A percentile compares a stretch with the other conserved stretches of the same genome.
Conservation (phyloP, 2,113 vertebrate species). For the Choloepus hoffmanni region DNA sequence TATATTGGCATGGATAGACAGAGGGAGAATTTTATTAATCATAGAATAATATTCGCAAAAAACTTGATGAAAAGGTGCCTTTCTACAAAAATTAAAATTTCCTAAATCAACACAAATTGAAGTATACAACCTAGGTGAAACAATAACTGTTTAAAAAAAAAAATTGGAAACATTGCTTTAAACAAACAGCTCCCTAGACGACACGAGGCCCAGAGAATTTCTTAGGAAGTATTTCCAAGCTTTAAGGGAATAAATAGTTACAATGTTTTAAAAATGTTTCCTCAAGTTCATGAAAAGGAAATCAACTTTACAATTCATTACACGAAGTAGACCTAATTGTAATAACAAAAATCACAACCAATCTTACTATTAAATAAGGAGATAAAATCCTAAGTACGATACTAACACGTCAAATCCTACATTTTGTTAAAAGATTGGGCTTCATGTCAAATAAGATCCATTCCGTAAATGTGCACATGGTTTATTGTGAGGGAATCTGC, state of each 20-base stretch:
- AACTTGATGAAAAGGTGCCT: neutral
- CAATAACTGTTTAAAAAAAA: neutral
- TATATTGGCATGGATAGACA: neutral
- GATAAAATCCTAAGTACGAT: neutral
- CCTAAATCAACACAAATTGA: neutral
- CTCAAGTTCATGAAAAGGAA: neutral
- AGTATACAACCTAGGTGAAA: neutral
- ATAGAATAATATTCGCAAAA: neutral
- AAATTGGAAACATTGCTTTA: neutral
- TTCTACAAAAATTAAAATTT: neutral
- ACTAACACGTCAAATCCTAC: neutral
- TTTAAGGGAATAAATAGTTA: neutral
- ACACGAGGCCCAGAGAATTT: neutral
- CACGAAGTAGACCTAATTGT: neutral
- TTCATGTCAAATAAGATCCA: neutral
- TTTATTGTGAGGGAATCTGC: neutral
- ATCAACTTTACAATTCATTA: neutral
- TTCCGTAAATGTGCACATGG: neutral
- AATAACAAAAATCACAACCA: neutral
- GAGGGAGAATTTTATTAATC: neutral
- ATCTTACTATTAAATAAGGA: neutral
- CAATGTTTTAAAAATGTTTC: neutral
- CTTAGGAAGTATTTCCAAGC: conserved; percentile 7
- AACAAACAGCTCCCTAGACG: neutral
- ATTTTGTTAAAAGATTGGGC: neutral